Evolutionary conservation across 2,797 vertebrate genomes (phyloP).

Genomic region (Microcaecilia unicolor): DNA sequence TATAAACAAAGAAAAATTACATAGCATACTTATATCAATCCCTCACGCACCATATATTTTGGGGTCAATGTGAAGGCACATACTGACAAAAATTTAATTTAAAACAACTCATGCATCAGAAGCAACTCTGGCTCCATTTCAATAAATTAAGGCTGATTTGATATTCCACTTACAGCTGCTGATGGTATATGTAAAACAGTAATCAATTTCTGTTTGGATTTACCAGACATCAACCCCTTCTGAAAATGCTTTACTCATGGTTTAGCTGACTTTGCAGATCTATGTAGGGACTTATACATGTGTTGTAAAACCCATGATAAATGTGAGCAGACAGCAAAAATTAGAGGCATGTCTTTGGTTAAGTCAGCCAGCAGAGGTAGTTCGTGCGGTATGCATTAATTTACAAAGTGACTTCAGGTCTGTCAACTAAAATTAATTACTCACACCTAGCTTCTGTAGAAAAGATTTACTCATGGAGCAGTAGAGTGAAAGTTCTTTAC

Average conservation of each 20-base stretch:
- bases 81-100: too few relatives aligned
- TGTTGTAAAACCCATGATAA: constrained; percentile 19
- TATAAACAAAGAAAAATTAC: too few relatives aligned
- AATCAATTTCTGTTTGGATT: constrained; percentile 13
- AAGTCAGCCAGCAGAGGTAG: constrained; percentile 33
- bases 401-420: constrained; percentile 31
- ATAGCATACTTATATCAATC: too few relatives aligned
- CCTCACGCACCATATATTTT: too few relatives aligned
- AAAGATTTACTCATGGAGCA: constrained; percentile 22
- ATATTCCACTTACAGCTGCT: too few relatives aligned
- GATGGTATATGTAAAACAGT: constrained; percentile 26
- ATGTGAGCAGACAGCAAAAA: constrained; percentile 35
- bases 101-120: too few relatives aligned
- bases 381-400: constrained; percentile 17
- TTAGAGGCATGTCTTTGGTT: constrained; percentile 29
- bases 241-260: constrained; percentile 5
- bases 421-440: constrained; percentile 43
- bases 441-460: constrained; percentile 28
- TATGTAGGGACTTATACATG: background rate
- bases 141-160: too few relatives aligned
- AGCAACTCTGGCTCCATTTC: too few relatives aligned
- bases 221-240: constrained; percentile 6
- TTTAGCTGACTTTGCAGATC: constrained; percentile 17
- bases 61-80: too few relatives aligned
- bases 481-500: constrained; percentile 20